Conservation (phyloP, 1,140 invertebrate species). For the Alviniconcha marisindica region DNA sequence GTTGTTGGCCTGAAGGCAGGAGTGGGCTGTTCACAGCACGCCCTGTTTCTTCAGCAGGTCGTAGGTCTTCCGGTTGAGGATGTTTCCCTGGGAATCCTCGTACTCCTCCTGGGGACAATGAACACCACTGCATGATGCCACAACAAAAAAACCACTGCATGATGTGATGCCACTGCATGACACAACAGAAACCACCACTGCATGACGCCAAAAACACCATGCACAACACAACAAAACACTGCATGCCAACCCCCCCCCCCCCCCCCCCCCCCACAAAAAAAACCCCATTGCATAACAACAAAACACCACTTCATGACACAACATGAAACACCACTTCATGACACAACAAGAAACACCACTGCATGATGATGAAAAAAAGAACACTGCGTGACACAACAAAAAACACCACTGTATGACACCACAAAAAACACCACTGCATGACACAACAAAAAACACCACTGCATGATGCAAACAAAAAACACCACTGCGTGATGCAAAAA, state of each 20-base stretch:
- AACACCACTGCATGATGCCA: not conserved
- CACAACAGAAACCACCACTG: not conserved
- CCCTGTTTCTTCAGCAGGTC: slow-evolving; percentile 99
- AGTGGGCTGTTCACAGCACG: slow-evolving; percentile 81
- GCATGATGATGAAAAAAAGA: not conserved
- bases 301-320: no score
- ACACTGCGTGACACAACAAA: no score
- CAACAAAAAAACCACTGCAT: not conserved
- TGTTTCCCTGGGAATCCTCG: slow-evolving; percentile 99
- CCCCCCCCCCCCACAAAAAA: no score
- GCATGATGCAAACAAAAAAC: no score
- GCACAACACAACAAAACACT: not conserved
- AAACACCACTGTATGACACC: no score
- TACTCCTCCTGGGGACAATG: slow-evolving; percentile 93
- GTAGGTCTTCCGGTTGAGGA: slow-evolving; percentile 98
- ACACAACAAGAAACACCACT: not conserved
- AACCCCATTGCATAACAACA: no score
- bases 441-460: no score
- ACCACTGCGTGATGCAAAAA: no score
- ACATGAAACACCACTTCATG: no score
- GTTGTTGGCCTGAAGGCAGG: not conserved
- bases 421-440: no score
- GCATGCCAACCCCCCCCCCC: no score
- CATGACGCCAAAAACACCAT: not conserved
- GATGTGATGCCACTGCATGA: no score